These are phyloP conservation scores for Hypanus sabinus DNA, from an alignment of 2,113 vertebrate genomes.

Conservation along the genomic window DNA sequence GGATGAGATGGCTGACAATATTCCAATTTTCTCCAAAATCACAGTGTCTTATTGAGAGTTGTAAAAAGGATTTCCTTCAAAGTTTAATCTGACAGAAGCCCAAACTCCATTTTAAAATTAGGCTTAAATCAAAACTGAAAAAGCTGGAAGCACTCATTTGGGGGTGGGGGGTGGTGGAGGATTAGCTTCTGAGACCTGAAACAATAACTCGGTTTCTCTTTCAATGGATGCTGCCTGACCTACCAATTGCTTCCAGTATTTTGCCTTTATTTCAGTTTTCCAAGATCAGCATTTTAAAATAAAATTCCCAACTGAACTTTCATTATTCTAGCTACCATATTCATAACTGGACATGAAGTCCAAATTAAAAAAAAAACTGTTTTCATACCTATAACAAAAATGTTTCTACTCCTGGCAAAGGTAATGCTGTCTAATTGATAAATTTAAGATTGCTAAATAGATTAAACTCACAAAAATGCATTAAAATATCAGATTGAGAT, in stretches of 20 bases:
- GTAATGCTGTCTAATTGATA: background rate
- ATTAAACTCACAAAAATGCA: background rate
- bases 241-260: too few species aligned
- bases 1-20: background rate
- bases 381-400: background rate
- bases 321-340: background rate
- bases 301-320: background rate
- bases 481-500: background rate
- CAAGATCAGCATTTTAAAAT: too few species aligned
- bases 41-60: background rate
- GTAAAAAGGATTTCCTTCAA: background rate
- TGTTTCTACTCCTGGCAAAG: background rate
- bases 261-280: too few species aligned
- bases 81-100: background rate
- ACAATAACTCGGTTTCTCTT: too few species aligned
- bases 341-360: background rate
- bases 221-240: too few species aligned
- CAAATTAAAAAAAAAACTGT: background rate
- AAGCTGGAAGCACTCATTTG: too few species aligned
- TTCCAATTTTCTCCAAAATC: background rate
- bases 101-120: background rate
- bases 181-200: too few species aligned
- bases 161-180: too few species aligned
- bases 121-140: background rate
- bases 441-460: background rate